Conservation (phyloP, 2,888 invertebrate genomes). For the Drosophila nr. perissopoda region DNA sequence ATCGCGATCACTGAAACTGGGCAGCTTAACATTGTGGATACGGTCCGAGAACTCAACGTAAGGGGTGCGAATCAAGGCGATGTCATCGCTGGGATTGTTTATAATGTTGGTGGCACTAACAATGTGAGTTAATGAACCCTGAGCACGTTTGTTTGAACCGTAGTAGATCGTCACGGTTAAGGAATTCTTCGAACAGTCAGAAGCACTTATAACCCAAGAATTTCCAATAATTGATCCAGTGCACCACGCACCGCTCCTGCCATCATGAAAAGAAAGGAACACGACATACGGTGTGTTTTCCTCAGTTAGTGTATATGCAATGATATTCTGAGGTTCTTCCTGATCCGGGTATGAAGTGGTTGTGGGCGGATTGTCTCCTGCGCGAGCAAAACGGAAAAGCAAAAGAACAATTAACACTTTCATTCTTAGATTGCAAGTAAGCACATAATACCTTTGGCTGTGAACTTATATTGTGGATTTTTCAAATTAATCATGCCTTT, state of each 20-base stretch:
- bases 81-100: conserved; percentile 49
- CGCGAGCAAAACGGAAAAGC: conserved; percentile 1
- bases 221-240: conserved; percentile 46
- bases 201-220: conserved; percentile 42
- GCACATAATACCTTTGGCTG: background rate
- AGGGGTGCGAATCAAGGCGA: conserved; percentile 54
- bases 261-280: conserved; percentile 28
- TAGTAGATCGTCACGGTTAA: conserved; percentile 60
- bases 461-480: background rate
- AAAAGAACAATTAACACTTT: conserved; percentile 19
- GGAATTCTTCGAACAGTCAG: conserved; percentile 31
- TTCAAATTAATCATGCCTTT: background rate
- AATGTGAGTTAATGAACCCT: conserved; percentile 41
- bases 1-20: conserved; percentile 12
- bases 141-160: conserved; percentile 60
- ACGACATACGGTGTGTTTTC: conserved; percentile 68
- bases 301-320: conserved; percentile 53
- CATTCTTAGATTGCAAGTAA: conserved; percentile 19
- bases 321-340: conserved; percentile 22
- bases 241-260: conserved; percentile 21
- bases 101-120: conserved; percentile 45
- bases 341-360: background rate
- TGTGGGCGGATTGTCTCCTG: background rate
- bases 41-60: conserved; percentile 17
- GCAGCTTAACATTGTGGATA: conserved; percentile 24